Evolutionary conservation across 1,140 invertebrate genomes (phyloP).

Genomic region (Chironomus striatipennis): DNA sequence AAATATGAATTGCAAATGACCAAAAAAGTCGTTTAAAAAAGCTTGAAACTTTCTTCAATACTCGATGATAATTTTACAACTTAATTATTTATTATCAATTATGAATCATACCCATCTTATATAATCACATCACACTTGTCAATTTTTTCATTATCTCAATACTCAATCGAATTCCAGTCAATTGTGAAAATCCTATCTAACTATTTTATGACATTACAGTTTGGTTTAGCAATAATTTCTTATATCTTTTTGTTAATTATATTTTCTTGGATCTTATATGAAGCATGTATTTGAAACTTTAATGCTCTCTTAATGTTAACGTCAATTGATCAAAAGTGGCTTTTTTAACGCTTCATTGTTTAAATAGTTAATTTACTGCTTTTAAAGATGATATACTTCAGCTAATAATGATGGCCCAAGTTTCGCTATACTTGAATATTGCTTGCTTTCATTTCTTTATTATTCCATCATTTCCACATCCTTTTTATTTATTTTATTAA

Average conservation of each 20-base stretch:
- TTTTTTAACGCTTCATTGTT: too few relatives aligned
- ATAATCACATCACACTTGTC: neutral
- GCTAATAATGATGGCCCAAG: too few relatives aligned
- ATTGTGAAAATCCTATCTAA: slow-evolving; percentile 3
- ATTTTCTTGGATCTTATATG: neutral
- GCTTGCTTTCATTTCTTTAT: too few relatives aligned
- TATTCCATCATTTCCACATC: too few relatives aligned
- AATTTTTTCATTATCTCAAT: neutral
- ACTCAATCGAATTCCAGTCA: neutral
- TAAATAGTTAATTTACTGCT: too few relatives aligned
- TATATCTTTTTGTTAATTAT: neutral
- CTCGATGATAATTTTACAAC: neutral
- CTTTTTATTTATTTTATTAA: too few relatives aligned
- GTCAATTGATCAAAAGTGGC: neutral
- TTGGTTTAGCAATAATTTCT: neutral
- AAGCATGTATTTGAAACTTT: neutral
- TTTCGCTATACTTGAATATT: too few relatives aligned
- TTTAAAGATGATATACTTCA: too few relatives aligned
- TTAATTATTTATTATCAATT: neutral
- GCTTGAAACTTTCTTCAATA: neutral
- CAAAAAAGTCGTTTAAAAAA: neutral
- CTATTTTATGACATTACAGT: slow-evolving; percentile 6
- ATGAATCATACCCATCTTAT: neutral
- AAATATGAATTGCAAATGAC: too few relatives aligned
- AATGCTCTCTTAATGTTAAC: neutral